Conservation (phyloP, 2,113 vertebrate genomes). For the Orthonyx spaldingii region DNA sequence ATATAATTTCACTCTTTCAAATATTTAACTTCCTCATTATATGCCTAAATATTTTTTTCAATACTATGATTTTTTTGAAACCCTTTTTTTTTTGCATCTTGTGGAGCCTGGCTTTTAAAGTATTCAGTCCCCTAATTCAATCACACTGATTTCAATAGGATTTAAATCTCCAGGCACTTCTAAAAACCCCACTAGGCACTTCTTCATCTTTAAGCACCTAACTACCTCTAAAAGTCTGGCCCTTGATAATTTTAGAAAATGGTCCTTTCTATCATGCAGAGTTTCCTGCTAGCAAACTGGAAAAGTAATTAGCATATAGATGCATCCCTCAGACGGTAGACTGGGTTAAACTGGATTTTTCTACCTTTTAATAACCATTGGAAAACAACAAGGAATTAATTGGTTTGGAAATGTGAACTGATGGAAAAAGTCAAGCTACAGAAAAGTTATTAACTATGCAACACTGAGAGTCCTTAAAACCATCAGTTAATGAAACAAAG, state of each 20-base stretch:
- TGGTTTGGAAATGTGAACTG: conserved; percentile 56
- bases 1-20: background rate
- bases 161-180: conserved; percentile 8
- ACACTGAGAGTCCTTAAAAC: conserved; percentile 43
- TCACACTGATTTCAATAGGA: conserved; percentile 12
- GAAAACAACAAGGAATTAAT: conserved; percentile 65
- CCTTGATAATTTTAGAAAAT: conserved; percentile 47
- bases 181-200: background rate
- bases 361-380: conserved; percentile 57
- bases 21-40: background rate
- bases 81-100: background rate
- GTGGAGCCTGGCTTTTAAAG: background rate
- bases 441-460: conserved; percentile 63
- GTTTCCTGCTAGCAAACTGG: conserved; percentile 59
- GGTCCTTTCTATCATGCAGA: conserved; percentile 45
- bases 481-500: conserved; percentile 60
- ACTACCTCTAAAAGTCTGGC: conserved; percentile 6
- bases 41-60: background rate
- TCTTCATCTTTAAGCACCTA: conserved; percentile 27
- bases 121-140: conserved; percentile 31
- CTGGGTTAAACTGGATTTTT: conserved; percentile 64
- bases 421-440: conserved; percentile 60
- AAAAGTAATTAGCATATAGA: conserved; percentile 66
- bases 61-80: background rate
- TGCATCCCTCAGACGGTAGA: conserved; percentile 53